phyloP scores from a whole-genome alignment of 1,140 invertebrate species.

The Sinella curviseta region DNA sequence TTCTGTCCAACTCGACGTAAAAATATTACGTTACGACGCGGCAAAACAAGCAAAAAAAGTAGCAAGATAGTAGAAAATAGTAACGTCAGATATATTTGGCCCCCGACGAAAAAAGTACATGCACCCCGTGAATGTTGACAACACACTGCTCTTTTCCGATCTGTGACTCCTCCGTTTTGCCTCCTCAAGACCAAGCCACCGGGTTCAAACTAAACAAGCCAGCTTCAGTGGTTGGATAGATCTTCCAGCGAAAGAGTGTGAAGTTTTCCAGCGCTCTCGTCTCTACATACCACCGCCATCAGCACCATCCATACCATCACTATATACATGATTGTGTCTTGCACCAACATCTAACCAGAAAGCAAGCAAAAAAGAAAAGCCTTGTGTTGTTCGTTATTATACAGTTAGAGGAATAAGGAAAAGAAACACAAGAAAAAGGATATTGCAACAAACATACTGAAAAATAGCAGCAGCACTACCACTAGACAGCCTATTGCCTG shows the following conservation, averaged over 20 bases:
- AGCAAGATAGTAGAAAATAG: not conserved
- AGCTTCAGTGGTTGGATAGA: too few relatives aligned
- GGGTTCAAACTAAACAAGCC: not conserved
- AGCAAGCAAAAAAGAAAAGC: too few relatives aligned
- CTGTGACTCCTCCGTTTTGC: not conserved
- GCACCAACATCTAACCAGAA: too few relatives aligned
- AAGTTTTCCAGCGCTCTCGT: not conserved
- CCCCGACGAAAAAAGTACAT: not conserved
- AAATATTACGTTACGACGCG: too few relatives aligned
- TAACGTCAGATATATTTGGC: not conserved
- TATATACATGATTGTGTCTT: not conserved
- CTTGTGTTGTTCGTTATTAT: too few relatives aligned
- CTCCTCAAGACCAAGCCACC: not conserved
- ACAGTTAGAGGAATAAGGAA: too few relatives aligned
- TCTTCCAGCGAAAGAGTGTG: not conserved
- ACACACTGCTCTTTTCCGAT: conserved; percentile 8
- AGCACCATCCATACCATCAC: not conserved
- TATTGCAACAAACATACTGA: too few relatives aligned
- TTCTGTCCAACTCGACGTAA: too few relatives aligned
- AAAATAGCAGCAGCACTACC: not conserved
- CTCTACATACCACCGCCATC: not conserved
- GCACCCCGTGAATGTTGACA: conserved; percentile 1
- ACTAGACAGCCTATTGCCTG: too few relatives aligned
- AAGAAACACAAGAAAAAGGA: too few relatives aligned
- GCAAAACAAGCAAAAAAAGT: too few relatives aligned